A percentile compares a stretch with the other conserved stretches of the same genome.
Evolutionary conservation across 2,113 vertebrate species (phyloP).

Genomic region (Phainopepla nitens): DNA sequence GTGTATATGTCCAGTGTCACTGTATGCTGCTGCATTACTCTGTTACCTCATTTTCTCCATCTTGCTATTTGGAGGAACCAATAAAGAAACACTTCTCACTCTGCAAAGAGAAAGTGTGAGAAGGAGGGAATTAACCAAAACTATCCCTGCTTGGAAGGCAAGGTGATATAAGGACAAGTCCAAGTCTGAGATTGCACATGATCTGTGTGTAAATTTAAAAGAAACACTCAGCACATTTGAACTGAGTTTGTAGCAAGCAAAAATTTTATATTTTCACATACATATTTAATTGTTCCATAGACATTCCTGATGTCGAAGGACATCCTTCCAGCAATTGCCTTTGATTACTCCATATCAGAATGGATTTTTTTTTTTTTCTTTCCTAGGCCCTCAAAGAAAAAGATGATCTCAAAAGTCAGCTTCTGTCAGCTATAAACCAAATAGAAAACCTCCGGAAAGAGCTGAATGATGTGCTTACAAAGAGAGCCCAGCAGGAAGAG

Average conservation of each 20-base stretch:
- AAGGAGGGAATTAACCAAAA: neutral
- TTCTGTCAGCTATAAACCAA: constrained; percentile 81
- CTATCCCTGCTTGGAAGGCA: neutral
- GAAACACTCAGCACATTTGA: neutral
- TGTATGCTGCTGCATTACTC: neutral
- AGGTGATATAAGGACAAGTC: neutral
- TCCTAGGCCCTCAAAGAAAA: constrained; percentile 81
- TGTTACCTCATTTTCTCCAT: neutral
- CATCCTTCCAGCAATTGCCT: neutral
- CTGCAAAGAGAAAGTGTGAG: neutral
- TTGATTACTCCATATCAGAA: neutral
- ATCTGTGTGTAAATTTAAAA: neutral
- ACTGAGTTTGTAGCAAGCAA: neutral
- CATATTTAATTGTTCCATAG: neutral
- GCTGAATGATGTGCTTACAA: constrained; percentile 79
- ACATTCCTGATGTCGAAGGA: neutral
- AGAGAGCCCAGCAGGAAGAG: constrained; percentile 85
- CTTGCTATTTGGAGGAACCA: neutral
- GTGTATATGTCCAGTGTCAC: neutral
- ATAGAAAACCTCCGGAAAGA: constrained; percentile 83
- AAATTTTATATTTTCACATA: neutral
- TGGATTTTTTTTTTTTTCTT: neutral
- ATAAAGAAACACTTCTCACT: neutral
- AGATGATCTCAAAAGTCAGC: constrained; percentile 78
- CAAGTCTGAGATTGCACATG: neutral